Evolutionary conservation across 1,140 invertebrate species (phyloP), one percentile per base, ranked within the genome.

Genomic region (Calephelis nemesis): DNA sequence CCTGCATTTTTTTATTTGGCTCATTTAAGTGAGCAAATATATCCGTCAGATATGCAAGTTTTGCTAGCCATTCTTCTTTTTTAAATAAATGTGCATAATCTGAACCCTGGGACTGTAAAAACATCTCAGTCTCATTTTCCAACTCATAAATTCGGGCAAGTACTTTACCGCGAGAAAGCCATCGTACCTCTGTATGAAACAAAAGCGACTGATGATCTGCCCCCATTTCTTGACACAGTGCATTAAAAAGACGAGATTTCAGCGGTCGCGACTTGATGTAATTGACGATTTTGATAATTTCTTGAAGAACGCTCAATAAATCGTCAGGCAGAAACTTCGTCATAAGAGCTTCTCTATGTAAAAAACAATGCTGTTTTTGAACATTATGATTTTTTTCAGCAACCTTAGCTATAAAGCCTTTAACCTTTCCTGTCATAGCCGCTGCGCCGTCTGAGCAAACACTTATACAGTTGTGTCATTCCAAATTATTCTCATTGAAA

Each of bases 1-100:
- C 62, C 39, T 69, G 67, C 62, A 69, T 69, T 63, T 62, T 65
- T 69, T 62, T 42, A 64, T 69, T 69, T 4, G 65, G 19, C 5
- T 54, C 63, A 49, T 69, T 69, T 63, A 68, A 52, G 62, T 40
- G 19, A 40, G n/a, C 47, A 52, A 68, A 63, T 11, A 63, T 50
- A 7, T 68, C 58, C 62, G 58, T 30, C 30, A 68, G 50, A 47
- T 62, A 62, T 48, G 58, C 58, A 40, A 67, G 47, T 68, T 68
- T 68, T 6, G 58, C 48, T n/a, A 40, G 48, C 58, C 67, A 68
- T 68, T 12, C 62, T 49, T 62, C n/a, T 40, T 68, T 58, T 48
- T 62, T 39, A 9, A 68, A 68, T n/a, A 68, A 62, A 62, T 62
- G n/a, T 62, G 62, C 67, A 68, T 62, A 68, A 30, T 67, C 65